phyloP scores from a whole-genome alignment of 2,888 invertebrate species.

The Tiphia femorata region DNA sequence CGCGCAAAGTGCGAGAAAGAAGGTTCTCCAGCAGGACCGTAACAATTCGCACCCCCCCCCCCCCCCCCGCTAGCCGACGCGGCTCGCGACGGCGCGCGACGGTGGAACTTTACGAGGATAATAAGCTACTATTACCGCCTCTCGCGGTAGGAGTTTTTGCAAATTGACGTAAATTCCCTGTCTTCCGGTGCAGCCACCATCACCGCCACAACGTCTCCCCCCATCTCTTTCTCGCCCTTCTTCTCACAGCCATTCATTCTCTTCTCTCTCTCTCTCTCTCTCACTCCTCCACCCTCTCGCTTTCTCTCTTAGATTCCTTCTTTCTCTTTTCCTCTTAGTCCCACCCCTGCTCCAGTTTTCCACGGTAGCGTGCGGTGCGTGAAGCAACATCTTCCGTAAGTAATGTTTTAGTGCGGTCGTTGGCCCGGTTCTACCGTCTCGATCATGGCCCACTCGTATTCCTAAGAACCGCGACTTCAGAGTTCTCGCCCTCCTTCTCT shows the following conservation, averaged over 20 bases:
- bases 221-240: constrained; percentile 7
- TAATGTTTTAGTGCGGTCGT: constrained; percentile 39
- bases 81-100: constrained; percentile 13
- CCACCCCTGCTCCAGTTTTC: constrained; percentile 9
- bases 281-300: neutral
- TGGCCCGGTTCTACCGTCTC: constrained; percentile 26
- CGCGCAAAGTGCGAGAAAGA: too few species aligned
- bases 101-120: constrained; percentile 51
- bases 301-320: neutral
- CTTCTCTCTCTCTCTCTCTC: neutral
- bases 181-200: neutral
- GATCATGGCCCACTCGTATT: constrained; percentile 19
- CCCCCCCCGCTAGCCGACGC: too few species aligned
- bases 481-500: neutral
- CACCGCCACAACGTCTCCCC: neutral
- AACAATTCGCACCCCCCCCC: too few species aligned
- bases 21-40: too few species aligned
- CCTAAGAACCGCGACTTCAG: constrained; percentile 13
- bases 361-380: constrained; percentile 35
- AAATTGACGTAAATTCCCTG: constrained; percentile 47
- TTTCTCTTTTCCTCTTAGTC: neutral
- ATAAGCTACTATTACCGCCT: constrained; percentile 50
- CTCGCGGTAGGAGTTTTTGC: constrained; percentile 45
- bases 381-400: constrained; percentile 25
- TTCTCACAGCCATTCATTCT: neutral